Conservation (phyloP, 2,797 vertebrate genomes). For the Momotus momota region DNA sequence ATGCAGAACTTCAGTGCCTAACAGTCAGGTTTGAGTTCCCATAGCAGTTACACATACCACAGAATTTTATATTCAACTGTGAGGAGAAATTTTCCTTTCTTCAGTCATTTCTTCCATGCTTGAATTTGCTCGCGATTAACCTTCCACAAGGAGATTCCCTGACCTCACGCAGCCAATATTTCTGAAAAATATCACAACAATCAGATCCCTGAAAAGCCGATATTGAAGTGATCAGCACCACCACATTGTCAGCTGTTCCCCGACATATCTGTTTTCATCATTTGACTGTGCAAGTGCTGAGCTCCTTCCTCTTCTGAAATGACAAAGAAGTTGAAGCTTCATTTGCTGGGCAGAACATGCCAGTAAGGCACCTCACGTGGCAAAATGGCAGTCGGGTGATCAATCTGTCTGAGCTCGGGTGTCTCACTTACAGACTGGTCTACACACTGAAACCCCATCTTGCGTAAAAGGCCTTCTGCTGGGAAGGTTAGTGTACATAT, state of each 20-base stretch:
- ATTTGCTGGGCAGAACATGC: not conserved
- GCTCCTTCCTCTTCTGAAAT: not conserved
- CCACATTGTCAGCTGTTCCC: not conserved
- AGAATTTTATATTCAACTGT: not conserved
- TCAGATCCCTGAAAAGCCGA: not conserved
- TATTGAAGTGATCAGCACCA: not conserved
- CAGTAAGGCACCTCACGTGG: not conserved
- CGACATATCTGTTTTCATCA: not conserved
- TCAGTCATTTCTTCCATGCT: not conserved
- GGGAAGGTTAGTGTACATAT: not conserved
- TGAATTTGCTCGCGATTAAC: not conserved
- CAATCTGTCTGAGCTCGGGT: not conserved
- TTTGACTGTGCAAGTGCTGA: not conserved
- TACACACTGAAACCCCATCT: not conserved
- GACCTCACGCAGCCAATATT: not conserved
- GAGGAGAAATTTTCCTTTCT: not conserved
- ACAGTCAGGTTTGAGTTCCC: accelerated
- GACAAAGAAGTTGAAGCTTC: not conserved
- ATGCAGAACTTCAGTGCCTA: not conserved
- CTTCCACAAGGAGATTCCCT: not conserved
- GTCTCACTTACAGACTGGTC: not conserved
- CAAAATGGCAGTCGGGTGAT: accelerated
- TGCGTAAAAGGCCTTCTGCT: not conserved
- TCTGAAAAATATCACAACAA: not conserved
- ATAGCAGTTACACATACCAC: not conserved